These are phyloP conservation scores for Tinamus guttatus DNA, from an alignment of 2,113 vertebrate species.

Conservation along the genomic window DNA sequence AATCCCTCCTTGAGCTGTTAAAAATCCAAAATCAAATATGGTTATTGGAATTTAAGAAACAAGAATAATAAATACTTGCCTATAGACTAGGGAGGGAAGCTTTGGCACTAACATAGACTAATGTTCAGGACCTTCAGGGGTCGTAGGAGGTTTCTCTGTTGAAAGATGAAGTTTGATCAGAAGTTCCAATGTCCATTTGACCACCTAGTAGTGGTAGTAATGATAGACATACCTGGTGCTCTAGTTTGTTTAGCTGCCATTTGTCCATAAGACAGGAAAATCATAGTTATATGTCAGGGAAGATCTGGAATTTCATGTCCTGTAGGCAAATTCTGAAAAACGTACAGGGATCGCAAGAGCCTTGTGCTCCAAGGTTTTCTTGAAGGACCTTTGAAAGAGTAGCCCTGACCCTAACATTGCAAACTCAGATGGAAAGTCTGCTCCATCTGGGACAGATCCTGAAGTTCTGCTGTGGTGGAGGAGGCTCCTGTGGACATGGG, in stretches of 20 bases:
- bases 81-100: neutral
- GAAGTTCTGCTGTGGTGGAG: neutral
- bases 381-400: too few relatives aligned
- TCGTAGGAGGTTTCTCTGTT: neutral
- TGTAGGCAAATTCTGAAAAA: neutral
- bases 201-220: neutral
- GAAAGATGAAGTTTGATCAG: neutral
- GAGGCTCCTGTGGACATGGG: neutral
- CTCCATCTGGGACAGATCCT: neutral
- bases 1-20: neutral
- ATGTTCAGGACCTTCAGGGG: neutral
- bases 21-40: neutral
- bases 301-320: neutral
- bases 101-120: neutral
- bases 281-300: neutral
- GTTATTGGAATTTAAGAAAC: neutral
- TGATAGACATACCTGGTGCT: neutral
- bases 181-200: neutral
- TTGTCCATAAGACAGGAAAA: neutral
- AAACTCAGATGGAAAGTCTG: neutral
- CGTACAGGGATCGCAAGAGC: neutral
- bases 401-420: neutral
- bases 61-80: neutral
- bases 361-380: neutral
- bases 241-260: neutral